A percentile compares a stretch with the other conserved stretches of the same genome.
Evolutionary conservation across 2,797 vertebrate genomes (phyloP).

Genomic region (Acanthiza pusilla): DNA sequence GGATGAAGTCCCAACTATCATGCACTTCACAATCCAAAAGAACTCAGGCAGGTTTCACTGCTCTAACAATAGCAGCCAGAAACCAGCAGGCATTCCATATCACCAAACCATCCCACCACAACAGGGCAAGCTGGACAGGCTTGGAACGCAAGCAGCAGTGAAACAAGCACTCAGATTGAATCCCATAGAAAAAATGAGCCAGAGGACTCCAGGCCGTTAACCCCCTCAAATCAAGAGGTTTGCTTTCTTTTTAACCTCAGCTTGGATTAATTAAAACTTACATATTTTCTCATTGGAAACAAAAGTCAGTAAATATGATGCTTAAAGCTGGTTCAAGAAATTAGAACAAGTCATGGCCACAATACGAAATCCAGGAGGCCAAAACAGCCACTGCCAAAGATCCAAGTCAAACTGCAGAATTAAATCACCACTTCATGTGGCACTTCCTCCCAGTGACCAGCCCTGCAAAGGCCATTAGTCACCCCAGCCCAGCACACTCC

Average conservation of each 20-base stretch:
- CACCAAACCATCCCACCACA: neutral
- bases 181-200: neutral
- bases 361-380: neutral
- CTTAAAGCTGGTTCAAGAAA: neutral
- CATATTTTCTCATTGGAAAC: neutral
- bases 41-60: neutral
- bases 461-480: neutral
- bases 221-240: neutral
- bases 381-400: neutral
- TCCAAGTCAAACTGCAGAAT: neutral
- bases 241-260: neutral
- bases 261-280: neutral
- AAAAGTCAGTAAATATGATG: neutral
- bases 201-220: neutral
- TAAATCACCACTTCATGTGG: neutral
- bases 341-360: neutral
- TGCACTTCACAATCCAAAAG: neutral
- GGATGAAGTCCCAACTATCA: neutral
- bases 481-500: neutral
- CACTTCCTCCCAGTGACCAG: neutral
- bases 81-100: neutral
- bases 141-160: neutral
- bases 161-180: neutral
- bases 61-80: neutral
- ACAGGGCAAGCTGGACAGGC: neutral